Evolutionary conservation across 2,797 vertebrate species (phyloP), one percentile per base, ranked within the genome.

Genomic region (Thalassophryne amazonica): DNA sequence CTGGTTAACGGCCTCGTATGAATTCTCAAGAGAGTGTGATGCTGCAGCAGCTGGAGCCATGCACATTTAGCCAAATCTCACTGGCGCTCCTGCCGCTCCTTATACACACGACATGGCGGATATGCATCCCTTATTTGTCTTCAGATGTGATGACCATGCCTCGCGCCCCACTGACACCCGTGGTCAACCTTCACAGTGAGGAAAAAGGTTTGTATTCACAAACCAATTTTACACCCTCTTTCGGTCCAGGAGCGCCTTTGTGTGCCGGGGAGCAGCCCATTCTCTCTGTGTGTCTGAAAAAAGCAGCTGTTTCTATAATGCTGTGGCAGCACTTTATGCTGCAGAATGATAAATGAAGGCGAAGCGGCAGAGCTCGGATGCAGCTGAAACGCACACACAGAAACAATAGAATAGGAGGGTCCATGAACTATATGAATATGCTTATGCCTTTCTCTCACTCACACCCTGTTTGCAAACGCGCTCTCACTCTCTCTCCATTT

Each of bases 251-350:
- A 69, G 78, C 47, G 76, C 73, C 84, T 86, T 87, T 89, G 84
- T 89, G 70, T 84, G 79, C 22, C n/a, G 60, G 67, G 56, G 70
- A 60, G 79, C 53, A 51, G 73, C 62, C 81, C 65, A 78, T 89
- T 89, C 86, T 88, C 78, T 60, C 43, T 31, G 58, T 52, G 59
- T 42, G 73, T 63, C 70, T 79, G 70, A 60, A 73, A 75, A 92
- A 93, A 94, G 93, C 95, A 97, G 95, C 95, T 97, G 95, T 92
- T 94, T 88, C 63, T 83, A 92, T 88, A 89, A 84, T 50, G 85
- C 85, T 69, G 80, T 85, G 83, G 84, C 88, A 86, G 86, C 83
- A 88, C 87, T 89, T 88, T 86, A 87, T 82, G 80, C 71, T 81
- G 85, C 85, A 78, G 82, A 88, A 91, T 94, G 93, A 95, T 91